Evolutionary conservation across 2,888 invertebrate genomes (phyloP).

Genomic region (Drosophila meridiana): DNA sequence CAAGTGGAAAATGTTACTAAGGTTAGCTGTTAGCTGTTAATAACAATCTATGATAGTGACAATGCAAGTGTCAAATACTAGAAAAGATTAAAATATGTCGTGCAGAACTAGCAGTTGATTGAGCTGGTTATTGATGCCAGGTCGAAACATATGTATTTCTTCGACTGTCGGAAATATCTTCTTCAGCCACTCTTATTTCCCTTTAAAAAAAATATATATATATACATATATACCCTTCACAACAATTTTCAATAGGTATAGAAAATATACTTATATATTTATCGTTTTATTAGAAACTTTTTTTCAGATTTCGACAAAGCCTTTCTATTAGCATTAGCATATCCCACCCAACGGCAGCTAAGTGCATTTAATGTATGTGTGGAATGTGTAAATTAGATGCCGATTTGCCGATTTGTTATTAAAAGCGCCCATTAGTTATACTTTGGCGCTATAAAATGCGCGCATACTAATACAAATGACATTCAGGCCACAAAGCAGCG

Average conservation of each 20-base stretch:
- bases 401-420: slow-evolving; percentile 5
- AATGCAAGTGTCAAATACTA: too few species aligned
- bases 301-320: not conserved
- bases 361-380: not conserved
- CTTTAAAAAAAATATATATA: too few species aligned
- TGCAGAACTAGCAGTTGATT: too few species aligned
- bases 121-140: too few species aligned
- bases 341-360: not conserved
- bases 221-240: too few species aligned
- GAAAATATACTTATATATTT: not conserved
- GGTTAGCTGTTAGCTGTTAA: too few species aligned
- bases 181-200: too few species aligned
- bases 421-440: slow-evolving; percentile 3
- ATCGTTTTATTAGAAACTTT: not conserved
- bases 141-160: too few species aligned
- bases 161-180: too few species aligned
- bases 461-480: slow-evolving; percentile 3
- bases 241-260: not conserved
- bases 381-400: slow-evolving; percentile 6
- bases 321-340: not conserved
- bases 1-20: not conserved
- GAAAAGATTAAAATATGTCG: too few species aligned
- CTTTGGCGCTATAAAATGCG: slow-evolving; percentile 8
- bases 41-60: too few species aligned
- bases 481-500: slow-evolving; percentile 21